A percentile compares a stretch with the other conserved stretches of the same genome.
Conservation (phyloP, 2,797 vertebrate species). For the Calcarius lapponicus region DNA sequence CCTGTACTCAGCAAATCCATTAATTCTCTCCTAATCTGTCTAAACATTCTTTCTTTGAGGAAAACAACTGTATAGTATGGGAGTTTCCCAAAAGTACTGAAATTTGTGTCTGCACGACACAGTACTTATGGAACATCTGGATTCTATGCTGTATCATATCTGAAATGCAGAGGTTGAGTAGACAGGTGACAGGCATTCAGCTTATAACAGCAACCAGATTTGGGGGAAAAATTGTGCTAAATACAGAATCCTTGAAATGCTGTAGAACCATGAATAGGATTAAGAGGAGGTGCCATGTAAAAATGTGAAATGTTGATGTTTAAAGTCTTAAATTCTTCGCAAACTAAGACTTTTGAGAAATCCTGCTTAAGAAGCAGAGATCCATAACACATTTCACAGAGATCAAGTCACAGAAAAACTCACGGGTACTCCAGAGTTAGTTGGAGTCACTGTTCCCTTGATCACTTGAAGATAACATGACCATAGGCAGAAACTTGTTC, state of each 20-base stretch:
- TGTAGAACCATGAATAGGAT: background rate
- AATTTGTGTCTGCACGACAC: background rate
- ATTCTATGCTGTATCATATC: background rate
- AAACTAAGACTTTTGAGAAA: background rate
- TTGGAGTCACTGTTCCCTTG: background rate
- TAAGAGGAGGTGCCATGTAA: background rate
- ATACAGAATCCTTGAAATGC: background rate
- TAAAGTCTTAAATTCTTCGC: background rate
- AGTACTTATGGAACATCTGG: background rate
- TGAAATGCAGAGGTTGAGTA: background rate
- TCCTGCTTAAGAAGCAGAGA: background rate
- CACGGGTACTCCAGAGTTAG: background rate
- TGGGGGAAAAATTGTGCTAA: background rate
- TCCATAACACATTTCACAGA: background rate
- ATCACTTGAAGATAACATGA: background rate
- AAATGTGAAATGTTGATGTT: background rate
- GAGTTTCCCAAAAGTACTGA: background rate
- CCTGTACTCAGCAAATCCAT: background rate
- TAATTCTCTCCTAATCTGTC: background rate
- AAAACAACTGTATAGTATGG: background rate
- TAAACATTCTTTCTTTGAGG: background rate
- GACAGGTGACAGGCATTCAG: background rate
- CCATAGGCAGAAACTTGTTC: fast-evolving
- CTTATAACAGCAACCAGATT: background rate
- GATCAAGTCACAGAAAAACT: background rate